Evolutionary conservation across 2,113 vertebrate genomes (phyloP).

Genomic region (Apodemus sylvaticus): DNA sequence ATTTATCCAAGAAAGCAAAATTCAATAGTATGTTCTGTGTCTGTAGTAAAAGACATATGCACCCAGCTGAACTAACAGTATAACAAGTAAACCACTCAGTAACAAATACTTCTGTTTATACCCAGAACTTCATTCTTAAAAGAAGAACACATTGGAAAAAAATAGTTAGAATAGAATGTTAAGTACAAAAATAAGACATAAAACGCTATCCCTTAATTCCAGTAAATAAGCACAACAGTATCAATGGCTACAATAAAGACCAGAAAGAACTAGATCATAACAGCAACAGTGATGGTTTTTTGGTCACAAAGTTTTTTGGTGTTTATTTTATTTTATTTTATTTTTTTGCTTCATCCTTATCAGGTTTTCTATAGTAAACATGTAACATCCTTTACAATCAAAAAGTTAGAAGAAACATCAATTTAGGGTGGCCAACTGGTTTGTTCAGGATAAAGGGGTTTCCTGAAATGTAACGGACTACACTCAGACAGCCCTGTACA

Average conservation of each 20-base stretch:
- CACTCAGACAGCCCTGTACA: neutral
- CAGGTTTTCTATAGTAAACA: neutral
- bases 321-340: neutral
- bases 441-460: neutral
- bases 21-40: neutral
- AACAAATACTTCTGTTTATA: neutral
- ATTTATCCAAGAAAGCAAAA: neutral
- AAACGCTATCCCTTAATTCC: neutral
- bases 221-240: neutral
- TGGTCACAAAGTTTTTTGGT: neutral
- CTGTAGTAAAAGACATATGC: neutral
- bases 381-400: neutral
- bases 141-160: neutral
- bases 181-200: neutral
- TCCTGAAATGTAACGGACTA: neutral
- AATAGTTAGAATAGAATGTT: neutral
- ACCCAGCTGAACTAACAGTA: neutral
- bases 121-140: neutral
- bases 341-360: neutral
- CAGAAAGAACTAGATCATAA: neutral
- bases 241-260: slow-evolving; percentile 1
- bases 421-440: neutral
- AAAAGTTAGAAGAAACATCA: neutral
- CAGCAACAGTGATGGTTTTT: neutral
- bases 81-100: neutral